These are phyloP conservation scores for Oxygymnocypris stewartii DNA, from an alignment of 2,113 vertebrate genomes.

Conservation along the genomic window DNA sequence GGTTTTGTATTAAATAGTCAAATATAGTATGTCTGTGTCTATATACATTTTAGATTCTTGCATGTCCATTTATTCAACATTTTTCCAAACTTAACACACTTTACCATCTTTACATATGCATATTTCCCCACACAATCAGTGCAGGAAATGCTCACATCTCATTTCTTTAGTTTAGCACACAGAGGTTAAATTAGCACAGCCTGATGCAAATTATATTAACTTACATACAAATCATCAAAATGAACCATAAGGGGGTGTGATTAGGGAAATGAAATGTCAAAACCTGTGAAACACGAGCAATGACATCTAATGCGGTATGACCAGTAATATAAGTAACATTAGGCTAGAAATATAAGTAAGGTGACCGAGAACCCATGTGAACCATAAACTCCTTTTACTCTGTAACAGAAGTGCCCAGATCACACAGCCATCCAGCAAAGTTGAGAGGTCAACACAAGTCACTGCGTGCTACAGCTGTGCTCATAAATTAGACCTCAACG, in stretches of 20 bases:
- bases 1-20: constrained; percentile 6
- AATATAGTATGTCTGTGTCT: not conserved
- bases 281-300: not conserved
- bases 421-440: not conserved
- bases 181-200: not conserved
- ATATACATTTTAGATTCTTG: not conserved
- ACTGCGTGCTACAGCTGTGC: constrained; percentile 50
- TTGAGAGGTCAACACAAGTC: constrained; percentile 44
- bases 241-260: not conserved
- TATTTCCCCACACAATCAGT: not conserved
- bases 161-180: not conserved
- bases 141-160: not conserved
- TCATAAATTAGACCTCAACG: constrained; percentile 53
- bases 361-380: not conserved
- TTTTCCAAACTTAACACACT: not conserved
- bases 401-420: constrained; percentile 6
- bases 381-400: not conserved
- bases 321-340: not conserved
- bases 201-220: not conserved
- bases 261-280: not conserved
- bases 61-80: not conserved
- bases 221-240: not conserved
- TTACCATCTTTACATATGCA: not conserved
- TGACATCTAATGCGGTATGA: not conserved
- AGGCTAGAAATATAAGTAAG: constrained; percentile 21